Evolutionary conservation across 37 sponge, comb jelly and placozoan species (phyloP).

Genomic region (Oscarella lobularis): DNA sequence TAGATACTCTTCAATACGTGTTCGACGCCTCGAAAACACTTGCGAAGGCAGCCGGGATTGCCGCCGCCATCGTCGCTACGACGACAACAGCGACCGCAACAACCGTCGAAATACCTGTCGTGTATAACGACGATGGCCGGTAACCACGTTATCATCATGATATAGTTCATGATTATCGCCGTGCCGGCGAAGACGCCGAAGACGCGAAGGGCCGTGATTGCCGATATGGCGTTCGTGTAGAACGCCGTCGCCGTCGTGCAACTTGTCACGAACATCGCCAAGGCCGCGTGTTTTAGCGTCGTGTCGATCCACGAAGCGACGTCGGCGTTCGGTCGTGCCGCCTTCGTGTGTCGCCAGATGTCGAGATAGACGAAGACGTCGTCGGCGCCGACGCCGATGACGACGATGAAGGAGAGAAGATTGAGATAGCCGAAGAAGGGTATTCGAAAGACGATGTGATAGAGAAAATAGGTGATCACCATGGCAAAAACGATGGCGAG

Average conservation of each 20-base stretch:
- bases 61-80: neutral
- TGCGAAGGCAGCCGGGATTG: neutral
- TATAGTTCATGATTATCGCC: neutral
- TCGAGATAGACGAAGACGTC: constrained; percentile 4
- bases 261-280: constrained; percentile 1
- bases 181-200: neutral
- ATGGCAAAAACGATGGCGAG: neutral
- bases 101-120: too few species aligned
- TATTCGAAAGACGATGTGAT: neutral
- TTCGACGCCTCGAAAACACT: neutral
- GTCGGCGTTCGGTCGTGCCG: neutral
- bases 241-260: neutral
- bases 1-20: neutral
- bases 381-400: constrained; percentile 4
- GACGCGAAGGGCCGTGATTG: neutral
- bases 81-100: neutral
- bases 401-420: neutral
- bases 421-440: neutral
- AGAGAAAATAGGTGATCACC: neutral
- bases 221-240: neutral
- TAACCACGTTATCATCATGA: neutral
- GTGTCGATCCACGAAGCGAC: neutral
- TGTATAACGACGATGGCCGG: neutral
- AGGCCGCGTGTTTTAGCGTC: neutral
- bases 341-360: neutral